Base-by-base conservation (phyloP, 2,888 invertebrate species). In the Latrodectus elegans region DNA sequence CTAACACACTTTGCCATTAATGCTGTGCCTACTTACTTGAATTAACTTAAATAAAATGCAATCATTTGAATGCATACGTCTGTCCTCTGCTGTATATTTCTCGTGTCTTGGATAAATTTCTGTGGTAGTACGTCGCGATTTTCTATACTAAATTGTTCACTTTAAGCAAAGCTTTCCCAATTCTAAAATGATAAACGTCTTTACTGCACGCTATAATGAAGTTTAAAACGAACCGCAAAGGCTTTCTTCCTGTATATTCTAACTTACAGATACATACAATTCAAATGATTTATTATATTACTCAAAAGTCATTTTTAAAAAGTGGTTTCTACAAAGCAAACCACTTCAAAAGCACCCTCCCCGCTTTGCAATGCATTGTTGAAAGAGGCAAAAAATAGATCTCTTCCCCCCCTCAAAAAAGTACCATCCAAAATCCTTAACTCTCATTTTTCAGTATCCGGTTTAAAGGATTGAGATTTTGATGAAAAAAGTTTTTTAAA, bases 221-320 rank as follows among this genome's bases (percentile, higher is more conserved):
- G 60, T 60, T 60, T 60, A 60, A 60, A 60, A 60, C 60, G 60
- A 60, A 60, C 60, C 60, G 60, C 60, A 60, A 60, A 60, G 60
- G 60, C n/a, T 60, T n/a, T 60, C 60, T 60, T 60, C 60, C 60
- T 60, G 60, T 60, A 60, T 60, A 60, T 60, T 60, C 60, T 60
- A 60, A 60, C 60, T 60, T n/a, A 60, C 60, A 60, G 60, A 79
- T 53, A 79, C 55, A 26, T 38, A 71, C 70, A 71, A 60, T 70
- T 81, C 73, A 51, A 81, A 81, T 81, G 81, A 81, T 81, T 81
- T 81, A 81, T 81, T 73, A 81, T 81, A 81, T 81, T 81, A 53
- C 81, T 65, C 53, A 60, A 52, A 81, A 81, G 74, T 81, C 67
- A 81, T 81, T 81, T 74, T 51, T 60, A 65, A 74, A 26, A 22